These are phyloP conservation scores for Siniperca knerii DNA, from an alignment of 2,113 vertebrate genomes.

Conservation along the genomic window DNA sequence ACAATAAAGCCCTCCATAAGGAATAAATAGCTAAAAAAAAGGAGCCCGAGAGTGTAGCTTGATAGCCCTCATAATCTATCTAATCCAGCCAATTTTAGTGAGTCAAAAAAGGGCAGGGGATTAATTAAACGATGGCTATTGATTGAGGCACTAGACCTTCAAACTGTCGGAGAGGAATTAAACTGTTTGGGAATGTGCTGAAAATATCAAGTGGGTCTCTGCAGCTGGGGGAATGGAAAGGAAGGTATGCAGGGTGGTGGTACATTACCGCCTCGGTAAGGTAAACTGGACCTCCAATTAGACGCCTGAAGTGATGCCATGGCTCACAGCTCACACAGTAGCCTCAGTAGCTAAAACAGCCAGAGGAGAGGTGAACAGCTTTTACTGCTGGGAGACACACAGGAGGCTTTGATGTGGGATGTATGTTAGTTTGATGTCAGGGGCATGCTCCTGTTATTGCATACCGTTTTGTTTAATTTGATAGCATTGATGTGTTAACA, in stretches of 20 bases:
- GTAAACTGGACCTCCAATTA: conserved; percentile 18
- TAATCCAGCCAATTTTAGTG: conserved; percentile 46
- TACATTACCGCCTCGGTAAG: background rate
- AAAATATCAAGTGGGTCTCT: conserved; percentile 54
- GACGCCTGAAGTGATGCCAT: conserved; percentile 13
- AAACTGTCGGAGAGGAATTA: conserved; percentile 73
- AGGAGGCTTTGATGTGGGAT: conserved; percentile 20
- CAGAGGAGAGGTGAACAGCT: conserved; percentile 1
- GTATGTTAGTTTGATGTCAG: conserved; percentile 1
- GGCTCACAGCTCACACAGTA: conserved; percentile 16
- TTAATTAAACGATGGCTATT: conserved; percentile 76
- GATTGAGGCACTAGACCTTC: conserved; percentile 72
- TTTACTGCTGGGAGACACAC: background rate
- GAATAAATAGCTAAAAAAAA: background rate
- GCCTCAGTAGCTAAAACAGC: conserved; percentile 25
- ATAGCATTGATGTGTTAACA: background rate
- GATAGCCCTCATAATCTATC: conserved; percentile 46
- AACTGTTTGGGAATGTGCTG: conserved; percentile 64
- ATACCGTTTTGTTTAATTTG: background rate
- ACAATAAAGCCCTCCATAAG: conserved; percentile 4
- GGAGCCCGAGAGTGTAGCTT: conserved; percentile 2
- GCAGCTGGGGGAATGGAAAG: background rate
- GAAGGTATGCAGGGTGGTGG: background rate
- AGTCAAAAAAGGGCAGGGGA: conserved; percentile 62
- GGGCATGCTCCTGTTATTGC: background rate